A percentile compares a stretch with the other conserved stretches of the same genome.
phyloP scores from a whole-genome alignment of 1,140 invertebrate genomes.

The Octopus bimaculoides region DNA sequence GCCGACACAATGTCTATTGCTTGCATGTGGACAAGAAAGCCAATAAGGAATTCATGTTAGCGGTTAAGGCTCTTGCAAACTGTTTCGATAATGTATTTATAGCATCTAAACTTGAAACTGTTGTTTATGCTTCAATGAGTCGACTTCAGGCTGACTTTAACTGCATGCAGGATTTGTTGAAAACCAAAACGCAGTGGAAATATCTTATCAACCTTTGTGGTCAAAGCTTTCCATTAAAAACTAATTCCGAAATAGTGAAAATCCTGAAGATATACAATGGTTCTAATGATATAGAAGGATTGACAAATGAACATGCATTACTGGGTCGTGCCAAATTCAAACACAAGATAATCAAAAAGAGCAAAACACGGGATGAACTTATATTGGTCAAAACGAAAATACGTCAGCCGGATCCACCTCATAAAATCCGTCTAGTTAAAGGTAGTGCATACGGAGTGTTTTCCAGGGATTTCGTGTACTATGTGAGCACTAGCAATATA shows the following conservation, averaged over 20 bases:
- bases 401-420: conserved; percentile 19
- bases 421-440: conserved; percentile 23
- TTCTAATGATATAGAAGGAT: conserved; percentile 22
- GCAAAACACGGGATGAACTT: background rate
- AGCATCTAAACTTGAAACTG: conserved; percentile 29
- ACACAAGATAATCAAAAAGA: background rate
- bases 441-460: conserved; percentile 29
- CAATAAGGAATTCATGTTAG: conserved; percentile 21
- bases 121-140: conserved; percentile 30
- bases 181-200: conserved; percentile 28
- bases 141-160: conserved; percentile 38
- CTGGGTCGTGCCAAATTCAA: background rate
- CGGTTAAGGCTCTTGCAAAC: conserved; percentile 27
- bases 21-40: conserved; percentile 49
- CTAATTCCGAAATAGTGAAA: conserved; percentile 25
- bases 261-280: conserved; percentile 26
- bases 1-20: conserved; percentile 52
- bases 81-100: conserved; percentile 52
- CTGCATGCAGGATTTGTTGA: conserved; percentile 40
- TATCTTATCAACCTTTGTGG: conserved; percentile 39
- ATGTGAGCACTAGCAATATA: conserved; percentile 13
- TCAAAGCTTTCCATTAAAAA: conserved; percentile 33
- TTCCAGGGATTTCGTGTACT: conserved; percentile 24
- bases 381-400: background rate
- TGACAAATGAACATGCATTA: background rate